Evolutionary conservation across 2,797 vertebrate genomes (phyloP), one percentile per base, ranked within the genome.

Genomic region (Phaenicophaeus curvirostris): DNA sequence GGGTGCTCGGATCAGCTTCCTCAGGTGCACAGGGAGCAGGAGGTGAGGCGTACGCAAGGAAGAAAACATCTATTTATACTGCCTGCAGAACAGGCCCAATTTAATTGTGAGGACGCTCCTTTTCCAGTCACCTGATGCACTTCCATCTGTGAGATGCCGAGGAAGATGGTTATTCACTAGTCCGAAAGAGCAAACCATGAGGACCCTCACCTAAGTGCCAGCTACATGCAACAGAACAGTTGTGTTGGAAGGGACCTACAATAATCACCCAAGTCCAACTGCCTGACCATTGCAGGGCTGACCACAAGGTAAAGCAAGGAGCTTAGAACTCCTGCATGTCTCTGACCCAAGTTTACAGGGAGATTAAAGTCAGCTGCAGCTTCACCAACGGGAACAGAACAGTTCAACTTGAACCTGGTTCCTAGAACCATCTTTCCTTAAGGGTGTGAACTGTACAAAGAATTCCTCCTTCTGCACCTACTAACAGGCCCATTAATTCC

Each of bases 31-130:
- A 1, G 2, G 1, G 15, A 18, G 66, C 4, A 11, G n/a, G 5
- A 21, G 41, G 30, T 0, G 44, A 50, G 27, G 13, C 3, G 13
- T 3, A 13, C 0, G 0, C 1, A 15, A 31, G 50, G 10, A 42
- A 44, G 57, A n/a, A 46, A 31, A 81, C 39, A 44, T 62, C 50
- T 0, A 1, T 7, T 75, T 11, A 39, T 54, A 8, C 48, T 71
- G 63, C 67, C 76, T 9, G 35, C 2, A 18, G 42, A 16, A 5
- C 0, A 15, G 48, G 28, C 17, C 35, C 30, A 23, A 12, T 25
- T 41, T 3, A 62, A 46, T 48, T 42, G 8, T 3, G 6, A 44
- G 44, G 7, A 53, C 58, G 6, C 5, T 30, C 9, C n/a, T 58
- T 30, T 42, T 57, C 67, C 66, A 53, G 54, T 14, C 72, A 37